phyloP scores from a whole-genome alignment of 2,797 vertebrate species.

The Arctocebus calabarensis region DNA sequence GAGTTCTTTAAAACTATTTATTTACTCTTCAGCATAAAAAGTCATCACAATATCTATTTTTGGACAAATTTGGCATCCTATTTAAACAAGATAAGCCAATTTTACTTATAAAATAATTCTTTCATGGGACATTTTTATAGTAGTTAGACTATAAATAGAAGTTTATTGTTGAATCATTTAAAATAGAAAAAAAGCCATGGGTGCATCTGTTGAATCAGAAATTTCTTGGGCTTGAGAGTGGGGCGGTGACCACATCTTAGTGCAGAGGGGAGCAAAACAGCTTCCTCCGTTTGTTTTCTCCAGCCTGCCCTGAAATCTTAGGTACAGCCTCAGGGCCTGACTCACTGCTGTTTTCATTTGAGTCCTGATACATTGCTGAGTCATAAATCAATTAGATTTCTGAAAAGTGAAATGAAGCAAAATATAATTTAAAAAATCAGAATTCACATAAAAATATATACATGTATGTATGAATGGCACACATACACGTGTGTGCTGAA shows the following conservation, averaged over 20 bases:
- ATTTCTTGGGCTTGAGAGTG: not conserved
- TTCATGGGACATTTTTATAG: slow-evolving; percentile 59
- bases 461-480: not conserved
- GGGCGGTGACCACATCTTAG: not conserved
- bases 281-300: not conserved
- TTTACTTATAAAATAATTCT: slow-evolving; percentile 65
- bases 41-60: slow-evolving; percentile 48
- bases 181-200: not conserved
- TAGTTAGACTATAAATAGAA: slow-evolving; percentile 51
- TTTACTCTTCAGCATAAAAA: slow-evolving; percentile 56
- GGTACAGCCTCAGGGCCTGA: not conserved
- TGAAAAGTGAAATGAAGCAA: not conserved
- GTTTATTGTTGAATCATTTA: slow-evolving; percentile 49
- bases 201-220: slow-evolving; percentile 36
- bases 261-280: not conserved
- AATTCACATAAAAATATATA: not conserved
- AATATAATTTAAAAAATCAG: slow-evolving; percentile 1
- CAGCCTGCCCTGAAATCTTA: not conserved
- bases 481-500: not conserved
- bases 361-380: not conserved
- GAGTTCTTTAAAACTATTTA: slow-evolving; percentile 15
- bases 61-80: slow-evolving; percentile 42
- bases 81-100: slow-evolving; percentile 46
- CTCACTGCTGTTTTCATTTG: not conserved
- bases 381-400: slow-evolving; percentile 36